A percentile compares a stretch with the other conserved stretches of the same genome.
phyloP scores from a whole-genome alignment of 2,888 invertebrate genomes.

The Epirrhoe alternata region DNA sequence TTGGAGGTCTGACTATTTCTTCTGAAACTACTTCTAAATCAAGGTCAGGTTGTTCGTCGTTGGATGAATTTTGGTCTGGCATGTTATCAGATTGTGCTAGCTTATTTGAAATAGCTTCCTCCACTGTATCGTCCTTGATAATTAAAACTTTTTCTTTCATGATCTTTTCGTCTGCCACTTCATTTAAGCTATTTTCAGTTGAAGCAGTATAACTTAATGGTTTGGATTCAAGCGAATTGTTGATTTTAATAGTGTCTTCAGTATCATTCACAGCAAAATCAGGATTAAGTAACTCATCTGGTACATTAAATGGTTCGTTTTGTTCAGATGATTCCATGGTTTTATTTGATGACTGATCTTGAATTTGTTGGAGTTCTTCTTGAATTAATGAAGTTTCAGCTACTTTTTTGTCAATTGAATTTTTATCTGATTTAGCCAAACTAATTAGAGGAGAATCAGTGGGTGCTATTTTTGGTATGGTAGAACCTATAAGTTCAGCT shows the following conservation, averaged over 20 bases:
- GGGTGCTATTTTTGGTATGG: slow-evolving; percentile 47
- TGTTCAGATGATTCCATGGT: background rate
- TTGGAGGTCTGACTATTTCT: background rate
- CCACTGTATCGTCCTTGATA: background rate
- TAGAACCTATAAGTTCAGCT: slow-evolving; percentile 51
- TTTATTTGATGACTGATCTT: slow-evolving; percentile 8
- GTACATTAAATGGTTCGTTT: background rate
- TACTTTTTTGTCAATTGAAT: background rate
- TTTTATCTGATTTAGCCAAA: background rate
- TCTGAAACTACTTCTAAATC: background rate
- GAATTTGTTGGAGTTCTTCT: background rate
- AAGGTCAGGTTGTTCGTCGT: background rate
- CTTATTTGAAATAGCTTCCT: background rate
- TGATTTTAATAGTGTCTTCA: background rate
- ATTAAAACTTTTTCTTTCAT: background rate
- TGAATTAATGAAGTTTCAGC: background rate
- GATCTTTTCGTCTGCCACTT: background rate
- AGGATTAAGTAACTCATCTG: background rate
- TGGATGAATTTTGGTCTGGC: background rate
- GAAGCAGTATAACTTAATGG: background rate
- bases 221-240: background rate
- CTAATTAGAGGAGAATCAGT: slow-evolving; percentile 2
- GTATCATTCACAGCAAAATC: background rate
- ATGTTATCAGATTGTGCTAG: background rate
- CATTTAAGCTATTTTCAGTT: background rate